Conservation (phyloP, 2,113 vertebrate genomes). For the Dolichotis patagonum region DNA sequence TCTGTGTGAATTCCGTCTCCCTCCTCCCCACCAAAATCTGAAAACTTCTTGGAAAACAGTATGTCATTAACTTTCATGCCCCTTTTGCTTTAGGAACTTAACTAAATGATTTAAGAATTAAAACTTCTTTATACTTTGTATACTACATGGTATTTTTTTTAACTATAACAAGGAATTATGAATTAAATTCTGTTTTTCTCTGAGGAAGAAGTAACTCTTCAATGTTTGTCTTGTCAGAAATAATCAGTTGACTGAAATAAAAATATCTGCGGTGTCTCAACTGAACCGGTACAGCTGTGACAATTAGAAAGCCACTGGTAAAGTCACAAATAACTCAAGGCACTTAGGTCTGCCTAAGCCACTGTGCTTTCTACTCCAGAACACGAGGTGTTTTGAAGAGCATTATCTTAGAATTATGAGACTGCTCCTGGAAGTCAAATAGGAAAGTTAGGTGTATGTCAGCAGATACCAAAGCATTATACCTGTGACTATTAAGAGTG, state of each 20-base stretch:
- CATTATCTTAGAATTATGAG: constrained; percentile 27
- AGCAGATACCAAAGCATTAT: constrained; percentile 19
- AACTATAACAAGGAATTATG: not conserved
- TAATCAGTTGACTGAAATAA: not conserved
- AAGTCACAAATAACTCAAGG: not conserved
- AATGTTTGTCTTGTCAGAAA: constrained; percentile 16
- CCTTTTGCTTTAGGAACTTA: not conserved
- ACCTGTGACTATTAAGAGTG: constrained; percentile 9
- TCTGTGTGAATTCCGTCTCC: not conserved
- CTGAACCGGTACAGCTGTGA: not conserved
- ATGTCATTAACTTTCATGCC: not conserved
- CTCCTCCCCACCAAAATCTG: not conserved
- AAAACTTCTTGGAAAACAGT: not conserved
- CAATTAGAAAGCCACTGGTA: not conserved
- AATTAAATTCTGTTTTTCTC: not conserved
- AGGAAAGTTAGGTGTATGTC: not conserved
- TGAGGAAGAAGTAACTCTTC: not conserved
- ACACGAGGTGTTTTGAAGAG: constrained; percentile 7
- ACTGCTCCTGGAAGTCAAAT: not conserved
- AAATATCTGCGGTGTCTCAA: not conserved
- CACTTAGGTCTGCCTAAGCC: not conserved
- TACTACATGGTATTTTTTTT: not conserved
- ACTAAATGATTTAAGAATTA: not conserved
- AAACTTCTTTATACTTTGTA: not conserved
- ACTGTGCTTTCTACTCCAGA: not conserved